Evolutionary conservation across 2,797 vertebrate species (phyloP).

Genomic region (Ciconia nigra): DNA sequence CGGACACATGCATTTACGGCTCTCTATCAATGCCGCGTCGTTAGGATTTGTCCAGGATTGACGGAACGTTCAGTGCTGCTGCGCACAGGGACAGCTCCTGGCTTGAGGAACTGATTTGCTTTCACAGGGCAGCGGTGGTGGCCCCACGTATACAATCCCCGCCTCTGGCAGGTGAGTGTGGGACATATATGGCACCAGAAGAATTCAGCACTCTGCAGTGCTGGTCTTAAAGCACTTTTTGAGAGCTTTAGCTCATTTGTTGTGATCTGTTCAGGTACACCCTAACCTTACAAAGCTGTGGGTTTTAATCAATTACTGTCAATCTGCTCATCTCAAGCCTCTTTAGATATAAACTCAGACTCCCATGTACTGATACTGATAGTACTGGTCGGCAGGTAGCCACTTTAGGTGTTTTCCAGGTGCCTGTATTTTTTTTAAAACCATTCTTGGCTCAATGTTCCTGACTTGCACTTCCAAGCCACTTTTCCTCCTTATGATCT

Average conservation of each 20-base stretch:
- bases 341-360: neutral
- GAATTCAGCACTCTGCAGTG: neutral
- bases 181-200: neutral
- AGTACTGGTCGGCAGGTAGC: neutral
- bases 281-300: neutral
- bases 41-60: neutral
- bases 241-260: neutral
- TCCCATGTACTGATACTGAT: neutral
- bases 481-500: neutral
- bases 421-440: neutral
- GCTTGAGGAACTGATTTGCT: neutral
- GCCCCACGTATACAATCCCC: neutral
- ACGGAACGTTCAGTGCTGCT: slow-evolving; percentile 21
- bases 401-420: neutral
- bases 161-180: neutral
- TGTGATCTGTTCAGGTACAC: neutral
- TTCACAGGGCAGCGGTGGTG: neutral
- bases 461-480: neutral
- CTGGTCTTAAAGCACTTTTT: neutral
- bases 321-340: neutral
- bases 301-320: neutral
- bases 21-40: neutral
- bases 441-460: neutral
- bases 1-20: neutral
- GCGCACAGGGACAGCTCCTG: neutral